Evolutionary conservation across 2,113 vertebrate genomes (phyloP).

Genomic region (Anser cygnoides): DNA sequence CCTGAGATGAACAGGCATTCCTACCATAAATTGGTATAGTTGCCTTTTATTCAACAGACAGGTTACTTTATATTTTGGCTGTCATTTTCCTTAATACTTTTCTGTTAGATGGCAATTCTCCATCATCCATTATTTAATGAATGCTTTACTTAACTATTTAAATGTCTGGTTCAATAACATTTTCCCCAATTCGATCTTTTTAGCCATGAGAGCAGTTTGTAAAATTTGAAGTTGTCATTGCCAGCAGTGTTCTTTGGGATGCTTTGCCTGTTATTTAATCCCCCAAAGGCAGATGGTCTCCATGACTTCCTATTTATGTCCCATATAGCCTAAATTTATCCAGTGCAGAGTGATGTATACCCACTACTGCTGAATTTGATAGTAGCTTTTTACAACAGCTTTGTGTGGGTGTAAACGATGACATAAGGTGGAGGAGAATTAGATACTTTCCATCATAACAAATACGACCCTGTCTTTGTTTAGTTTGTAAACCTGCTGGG

Average conservation of each 20-base stretch:
- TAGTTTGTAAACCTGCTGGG: background rate
- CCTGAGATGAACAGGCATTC: background rate
- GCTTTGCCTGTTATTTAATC: conserved; percentile 35
- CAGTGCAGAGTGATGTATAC: background rate
- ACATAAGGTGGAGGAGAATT: background rate
- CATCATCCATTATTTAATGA: background rate
- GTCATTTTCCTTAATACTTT: background rate
- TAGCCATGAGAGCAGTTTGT: rapidly evolving
- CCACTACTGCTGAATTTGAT: background rate
- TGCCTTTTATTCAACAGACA: background rate
- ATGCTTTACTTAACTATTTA: background rate
- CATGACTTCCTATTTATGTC: conserved; percentile 12
- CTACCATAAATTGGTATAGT: background rate
- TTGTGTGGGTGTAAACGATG: conserved; percentile 16
- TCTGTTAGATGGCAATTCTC: background rate
- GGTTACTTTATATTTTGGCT: background rate
- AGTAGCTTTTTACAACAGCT: background rate
- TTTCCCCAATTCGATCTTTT: background rate
- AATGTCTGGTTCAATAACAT: rapidly evolving
- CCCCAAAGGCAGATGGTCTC: conserved; percentile 24
- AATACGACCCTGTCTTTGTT: background rate
- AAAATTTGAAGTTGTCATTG: background rate
- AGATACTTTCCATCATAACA: background rate
- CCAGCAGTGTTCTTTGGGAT: background rate
- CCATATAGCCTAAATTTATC: background rate